Evolutionary conservation across 2,888 invertebrate species (phyloP), one percentile per base, ranked within the genome.

Genomic region (Erpobdella octoculata): DNA sequence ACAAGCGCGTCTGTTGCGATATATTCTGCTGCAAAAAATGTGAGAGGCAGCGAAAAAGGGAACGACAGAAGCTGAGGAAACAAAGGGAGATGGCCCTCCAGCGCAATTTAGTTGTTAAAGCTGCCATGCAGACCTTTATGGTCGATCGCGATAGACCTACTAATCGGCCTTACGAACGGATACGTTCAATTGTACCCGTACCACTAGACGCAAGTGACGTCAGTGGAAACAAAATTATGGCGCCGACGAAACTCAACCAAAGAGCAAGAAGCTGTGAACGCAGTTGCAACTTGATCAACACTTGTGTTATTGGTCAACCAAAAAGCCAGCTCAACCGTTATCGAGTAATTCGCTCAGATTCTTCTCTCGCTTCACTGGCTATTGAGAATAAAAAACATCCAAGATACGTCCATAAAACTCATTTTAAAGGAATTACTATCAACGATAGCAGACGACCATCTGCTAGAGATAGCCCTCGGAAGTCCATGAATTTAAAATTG

Each of bases 1-100:
- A 78, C 75, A 76, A 75, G 46, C 73, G 74, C 28, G 73, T 78
- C 61, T 78, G 78, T 73, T 76, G 77, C 61, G 76, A 77, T 58
- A 72, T 77, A 21, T 75, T 74, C 70, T 78, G 77, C 69, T 76
- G 77, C 48, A 73, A 75, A 66, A 74, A 75, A 61, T 76, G 76
- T 64, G 75, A 76, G 65, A 71, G 76, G 18, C 68, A 74, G 65
- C 67, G 73, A 70, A 76, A 75, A 36, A 37, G 73, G 36, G 75
- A 76, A 41, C 35, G 76, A 35, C 38, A 74, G 21, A 67, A 71
- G 9, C 37, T 74, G 68, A 41, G 73, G 9, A 38, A 65, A 8
- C 33, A 68, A 25, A 53, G 73, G n/a, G 69, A 69, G 28, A 41
- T 62, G 46, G 73, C 72, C 15, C 48, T 65, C 3, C 71, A 73